Base-by-base conservation (phyloP, 2,888 invertebrate genomes). In the Eupeodes latifasciatus region DNA sequence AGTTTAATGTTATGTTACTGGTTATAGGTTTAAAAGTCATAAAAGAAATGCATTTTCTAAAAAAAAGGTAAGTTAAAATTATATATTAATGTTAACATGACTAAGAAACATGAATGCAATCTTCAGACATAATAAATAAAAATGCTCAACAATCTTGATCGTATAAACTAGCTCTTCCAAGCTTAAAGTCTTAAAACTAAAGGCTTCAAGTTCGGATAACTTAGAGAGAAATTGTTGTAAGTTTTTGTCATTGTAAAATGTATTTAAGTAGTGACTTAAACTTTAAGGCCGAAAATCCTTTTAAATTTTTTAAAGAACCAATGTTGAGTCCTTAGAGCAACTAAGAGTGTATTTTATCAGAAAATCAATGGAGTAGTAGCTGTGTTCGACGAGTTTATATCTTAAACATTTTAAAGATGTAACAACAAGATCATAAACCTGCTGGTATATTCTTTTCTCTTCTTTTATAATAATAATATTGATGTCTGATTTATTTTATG, bases 31-130 rank as follows among this genome's bases (percentile, higher is more conserved):
- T 40, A 7, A 9, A 49, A 66, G 76, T 76, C 77, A 55, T 71
- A 77, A 77, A 82, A 71, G 66, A 77, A 82, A 76, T 59, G 51
- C 55, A n/a, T 76, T 82, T 82, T 82, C 76, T 62, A 62, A 67
- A 69, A 27, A 19, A 27, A 2, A 75, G 34, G 53, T 53, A 76
- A 16, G 16, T 49, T 47, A 47, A 44, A 74, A 47, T 44, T 72
- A 66, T 44, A 75, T 61, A 47, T 69, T n/a, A n/a, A 40, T 71
- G 71, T 51, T 81, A 57, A 69, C 51, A 59, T 81, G 75, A 40
- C 67, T 40, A 53, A 55, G 61, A 69, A 71, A 62, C 61, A 62
- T 40, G 40, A 67, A 34, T 62, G 19, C 40, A n/a, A 49, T 61
- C 0, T 69, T 5, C 1, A 51, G 12, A 55, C 19, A 55, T 19